Conservation (phyloP, 2,797 vertebrate species). For the Simalia tracyae region DNA sequence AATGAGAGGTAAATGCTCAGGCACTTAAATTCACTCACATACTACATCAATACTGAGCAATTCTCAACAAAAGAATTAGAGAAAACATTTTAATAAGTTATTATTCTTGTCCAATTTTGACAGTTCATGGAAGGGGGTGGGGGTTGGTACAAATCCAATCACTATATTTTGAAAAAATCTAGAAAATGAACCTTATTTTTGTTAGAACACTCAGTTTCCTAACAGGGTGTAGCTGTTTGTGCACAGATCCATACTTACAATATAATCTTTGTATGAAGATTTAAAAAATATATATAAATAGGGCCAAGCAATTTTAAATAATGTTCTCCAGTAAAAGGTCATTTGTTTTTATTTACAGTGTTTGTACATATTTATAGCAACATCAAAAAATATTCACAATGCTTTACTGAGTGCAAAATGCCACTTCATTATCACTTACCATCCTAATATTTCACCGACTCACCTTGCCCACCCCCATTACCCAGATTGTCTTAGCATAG, state of each 20-base stretch:
- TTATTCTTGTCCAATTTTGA: background rate
- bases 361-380: slow-evolving; percentile 70
- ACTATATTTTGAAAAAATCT: background rate
- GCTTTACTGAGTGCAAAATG: slow-evolving; percentile 66
- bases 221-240: background rate
- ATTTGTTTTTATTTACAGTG: slow-evolving; percentile 71
- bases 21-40: background rate
- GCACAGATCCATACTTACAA: background rate
- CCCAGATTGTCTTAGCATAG: slow-evolving; percentile 76
- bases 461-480: slow-evolving; percentile 50
- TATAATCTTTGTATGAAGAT: background rate
- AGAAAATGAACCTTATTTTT: background rate
- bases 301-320: slow-evolving; percentile 43
- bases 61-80: background rate
- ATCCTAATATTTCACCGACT: slow-evolving; percentile 43
- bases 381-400: slow-evolving; percentile 72
- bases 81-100: background rate
- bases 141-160: background rate
- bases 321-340: slow-evolving; percentile 67
- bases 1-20: background rate
- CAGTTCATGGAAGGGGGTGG: background rate
- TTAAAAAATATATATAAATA: slow-evolving; percentile 31
- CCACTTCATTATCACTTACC: slow-evolving; percentile 57
- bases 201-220: background rate
- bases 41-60: background rate